Evolutionary conservation across 2,888 invertebrate species (phyloP), one percentile per base, ranked within the genome.

Genomic region (Cheilosia vernalis): DNA sequence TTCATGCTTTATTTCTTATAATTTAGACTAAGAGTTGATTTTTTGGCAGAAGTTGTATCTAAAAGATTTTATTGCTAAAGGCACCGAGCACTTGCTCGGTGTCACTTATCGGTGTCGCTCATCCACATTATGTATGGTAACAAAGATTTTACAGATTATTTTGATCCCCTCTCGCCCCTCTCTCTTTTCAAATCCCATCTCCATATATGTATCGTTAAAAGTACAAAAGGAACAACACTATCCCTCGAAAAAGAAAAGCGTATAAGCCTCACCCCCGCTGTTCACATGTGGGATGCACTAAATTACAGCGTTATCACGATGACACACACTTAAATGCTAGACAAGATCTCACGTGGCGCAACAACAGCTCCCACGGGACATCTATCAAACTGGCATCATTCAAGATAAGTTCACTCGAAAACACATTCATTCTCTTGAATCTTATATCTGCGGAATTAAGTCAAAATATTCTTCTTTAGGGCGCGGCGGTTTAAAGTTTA

Each of bases 361-460:
- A 24, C 19, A 37, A 60, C 15, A 42, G 60, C 72, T 72, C 82
- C 78, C 72, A 66, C 49, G 78, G 72, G 82, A 61, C 82, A 83
- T 72, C 82, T 83, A 83, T 83, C 82, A 83, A 78, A 83, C n/a
- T 83, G 61, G 21, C 78, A 83, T 78, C 82, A 67, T 61, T 66
- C 40, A 13, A 83, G 82, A 83, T 83, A 83, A 83, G 66, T 72
- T 61, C 40, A 47, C 58, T 24, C 53, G 27, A 72, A 61, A 72
- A 72, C 53, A 78, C 78, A 82, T 83, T 83, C 27, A 51, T 83
- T 72, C 60, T 70, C 70, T 47, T 55, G 53, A 44, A 70, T 64
- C 70, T 82, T 72, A 64, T 81, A 21, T 51, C 77, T 58, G 33
- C 37, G 19, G 27, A 27, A 67, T 37, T 67, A 60, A 60, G 56